Conservation (phyloP, 2,113 vertebrate species). For the Ramphastos sulfuratus region DNA sequence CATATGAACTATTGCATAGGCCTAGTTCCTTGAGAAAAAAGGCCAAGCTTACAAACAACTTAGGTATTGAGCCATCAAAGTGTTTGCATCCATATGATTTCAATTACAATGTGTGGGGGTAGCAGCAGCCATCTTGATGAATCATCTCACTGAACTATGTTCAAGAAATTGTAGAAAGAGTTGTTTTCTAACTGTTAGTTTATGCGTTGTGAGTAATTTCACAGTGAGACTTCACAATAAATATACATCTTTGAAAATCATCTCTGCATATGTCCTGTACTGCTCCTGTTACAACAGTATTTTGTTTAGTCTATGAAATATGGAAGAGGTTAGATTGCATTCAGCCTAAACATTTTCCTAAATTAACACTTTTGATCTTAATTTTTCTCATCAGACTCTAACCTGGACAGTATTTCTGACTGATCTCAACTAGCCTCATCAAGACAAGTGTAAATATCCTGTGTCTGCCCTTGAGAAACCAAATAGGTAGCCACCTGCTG, state of each 20-base stretch:
- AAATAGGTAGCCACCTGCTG: neutral
- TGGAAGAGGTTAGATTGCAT: neutral
- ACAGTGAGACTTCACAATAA: neutral
- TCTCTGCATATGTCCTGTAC: neutral
- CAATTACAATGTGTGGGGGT: neutral
- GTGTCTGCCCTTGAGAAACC: neutral
- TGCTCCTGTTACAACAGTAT: neutral
- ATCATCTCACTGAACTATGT: neutral
- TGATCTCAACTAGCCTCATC: neutral
- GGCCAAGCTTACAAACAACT: neutral
- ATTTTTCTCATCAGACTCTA: neutral
- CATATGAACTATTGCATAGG: neutral
- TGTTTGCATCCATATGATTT: neutral
- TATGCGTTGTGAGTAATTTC: conserved; percentile 4
- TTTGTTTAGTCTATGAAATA: neutral
- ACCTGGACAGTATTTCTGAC: neutral
- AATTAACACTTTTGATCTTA: neutral
- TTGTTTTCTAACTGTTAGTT: neutral
- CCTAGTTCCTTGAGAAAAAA: neutral
- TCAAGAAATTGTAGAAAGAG: neutral
- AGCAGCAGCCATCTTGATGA: conserved; percentile 25
- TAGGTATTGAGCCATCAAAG: neutral
- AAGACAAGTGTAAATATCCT: neutral
- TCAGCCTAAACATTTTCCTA: neutral
- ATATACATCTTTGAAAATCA: neutral